These are phyloP conservation scores for Polydrusus tereticollis DNA, from an alignment of 2,888 invertebrate genomes.

Conservation along the genomic window DNA sequence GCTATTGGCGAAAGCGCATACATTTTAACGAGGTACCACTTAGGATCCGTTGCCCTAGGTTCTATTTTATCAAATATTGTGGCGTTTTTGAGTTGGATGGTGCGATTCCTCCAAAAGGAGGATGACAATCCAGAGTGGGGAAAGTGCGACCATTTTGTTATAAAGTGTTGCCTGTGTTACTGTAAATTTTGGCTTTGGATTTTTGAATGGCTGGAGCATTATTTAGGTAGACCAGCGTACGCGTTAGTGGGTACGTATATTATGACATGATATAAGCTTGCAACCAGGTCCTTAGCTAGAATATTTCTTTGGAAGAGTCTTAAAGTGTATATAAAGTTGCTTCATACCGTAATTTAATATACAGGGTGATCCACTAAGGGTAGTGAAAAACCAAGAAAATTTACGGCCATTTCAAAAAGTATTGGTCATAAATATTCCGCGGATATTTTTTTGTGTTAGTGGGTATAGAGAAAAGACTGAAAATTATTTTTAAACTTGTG, in stretches of 20 bases:
- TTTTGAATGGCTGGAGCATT: neutral
- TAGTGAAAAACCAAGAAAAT: too few relatives aligned
- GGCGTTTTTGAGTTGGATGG: neutral
- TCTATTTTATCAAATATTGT: constrained; percentile 70
- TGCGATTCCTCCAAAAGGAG: neutral
- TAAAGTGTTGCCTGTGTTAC: neutral
- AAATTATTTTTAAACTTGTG: too few relatives aligned
- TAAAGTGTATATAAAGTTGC: too few relatives aligned
- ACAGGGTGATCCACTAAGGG: too few relatives aligned
- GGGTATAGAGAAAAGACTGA: too few relatives aligned
- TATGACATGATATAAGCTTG: too few relatives aligned
- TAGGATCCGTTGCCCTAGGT: constrained; percentile 84
- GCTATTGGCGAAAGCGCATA: constrained; percentile 62
- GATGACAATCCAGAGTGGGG: constrained; percentile 4
- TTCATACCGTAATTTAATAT: too few relatives aligned
- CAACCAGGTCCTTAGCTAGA: too few relatives aligned
- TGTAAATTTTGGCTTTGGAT: neutral
- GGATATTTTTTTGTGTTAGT: too few relatives aligned
- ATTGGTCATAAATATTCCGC: too few relatives aligned
- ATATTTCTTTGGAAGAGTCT: too few relatives aligned
- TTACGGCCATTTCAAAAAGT: too few relatives aligned
- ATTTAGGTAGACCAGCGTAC: constrained; percentile 7
- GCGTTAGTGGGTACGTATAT: neutral
- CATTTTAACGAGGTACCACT: constrained; percentile 75
- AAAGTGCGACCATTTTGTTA: neutral